phyloP scores from a whole-genome alignment of 2,797 vertebrate species.

The Tympanoctomys barrerae region DNA sequence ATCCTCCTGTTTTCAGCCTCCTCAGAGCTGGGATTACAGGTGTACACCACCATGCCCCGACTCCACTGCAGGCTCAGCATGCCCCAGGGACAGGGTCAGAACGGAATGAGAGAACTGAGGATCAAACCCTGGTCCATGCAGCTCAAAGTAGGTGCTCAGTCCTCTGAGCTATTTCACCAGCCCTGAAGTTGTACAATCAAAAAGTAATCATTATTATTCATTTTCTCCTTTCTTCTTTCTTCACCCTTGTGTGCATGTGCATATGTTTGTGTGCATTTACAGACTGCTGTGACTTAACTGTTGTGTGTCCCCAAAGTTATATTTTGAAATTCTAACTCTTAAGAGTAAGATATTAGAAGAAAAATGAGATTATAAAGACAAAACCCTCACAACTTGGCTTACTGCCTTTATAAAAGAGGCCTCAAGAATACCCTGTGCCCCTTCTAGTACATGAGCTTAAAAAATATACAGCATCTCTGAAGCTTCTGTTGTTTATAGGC shows the following conservation, averaged over 20 bases:
- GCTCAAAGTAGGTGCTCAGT: too few relatives aligned
- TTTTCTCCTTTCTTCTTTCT: not conserved
- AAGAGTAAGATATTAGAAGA: not conserved
- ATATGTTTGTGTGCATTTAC: not conserved
- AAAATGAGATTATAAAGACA: not conserved
- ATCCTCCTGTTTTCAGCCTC: too few relatives aligned
- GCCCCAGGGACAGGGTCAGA: too few relatives aligned
- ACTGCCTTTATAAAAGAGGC: not conserved
- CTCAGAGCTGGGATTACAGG: too few relatives aligned
- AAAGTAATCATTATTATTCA: not conserved
- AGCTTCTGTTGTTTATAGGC: not conserved
- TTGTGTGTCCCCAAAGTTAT: not conserved
- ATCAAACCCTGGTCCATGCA: too few relatives aligned
- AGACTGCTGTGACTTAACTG: not conserved
- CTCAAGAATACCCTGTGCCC: not conserved
- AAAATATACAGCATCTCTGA: not conserved
- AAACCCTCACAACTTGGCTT: not conserved
- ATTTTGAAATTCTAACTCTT: not conserved
- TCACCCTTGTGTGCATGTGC: fast-evolving
- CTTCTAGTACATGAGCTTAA: not conserved
- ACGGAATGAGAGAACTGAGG: too few relatives aligned
- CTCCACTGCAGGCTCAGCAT: too few relatives aligned
- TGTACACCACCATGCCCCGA: too few relatives aligned
- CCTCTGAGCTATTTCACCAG: too few relatives aligned
- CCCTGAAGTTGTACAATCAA: not conserved